A percentile compares a stretch with the other conserved stretches of the same genome.
Conservation (phyloP, 2,888 invertebrate species). For the Himalopsyche tibetana region DNA sequence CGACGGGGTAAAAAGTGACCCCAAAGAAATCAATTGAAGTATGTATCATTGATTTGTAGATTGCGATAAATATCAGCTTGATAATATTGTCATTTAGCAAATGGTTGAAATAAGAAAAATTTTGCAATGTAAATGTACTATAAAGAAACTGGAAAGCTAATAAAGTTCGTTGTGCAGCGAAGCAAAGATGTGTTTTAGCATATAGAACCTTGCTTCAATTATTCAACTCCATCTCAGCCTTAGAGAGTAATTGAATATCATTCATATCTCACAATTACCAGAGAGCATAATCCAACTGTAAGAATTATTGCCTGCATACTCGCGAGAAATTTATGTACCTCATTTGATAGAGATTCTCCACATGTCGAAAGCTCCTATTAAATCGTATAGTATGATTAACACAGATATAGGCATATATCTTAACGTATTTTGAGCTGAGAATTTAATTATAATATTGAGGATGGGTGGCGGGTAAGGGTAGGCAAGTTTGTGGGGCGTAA, state of each 20-base stretch:
- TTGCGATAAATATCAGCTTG: no score
- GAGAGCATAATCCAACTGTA: neutral
- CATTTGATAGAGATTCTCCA: conserved; percentile 24
- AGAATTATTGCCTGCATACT: conserved; percentile 19
- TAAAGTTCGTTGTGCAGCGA: no score
- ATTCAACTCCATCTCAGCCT: neutral
- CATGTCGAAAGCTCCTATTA: conserved; percentile 51
- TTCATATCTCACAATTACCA: neutral
- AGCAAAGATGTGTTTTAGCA: neutral
- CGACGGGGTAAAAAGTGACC: no score
- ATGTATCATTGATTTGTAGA: no score
- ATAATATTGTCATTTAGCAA: no score
- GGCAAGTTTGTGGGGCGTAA: neutral
- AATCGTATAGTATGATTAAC: conserved; percentile 54
- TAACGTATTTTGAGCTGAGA: conserved; percentile 58
- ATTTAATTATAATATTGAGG: conserved; percentile 61
- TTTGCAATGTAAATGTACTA: no score
- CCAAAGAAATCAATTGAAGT: no score
- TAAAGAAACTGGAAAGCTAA: no score
- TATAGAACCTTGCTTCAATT: neutral
- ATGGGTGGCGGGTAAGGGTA: conserved; percentile 3
- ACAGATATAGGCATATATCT: conserved; percentile 47
- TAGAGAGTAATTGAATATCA: neutral
- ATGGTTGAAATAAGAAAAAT: no score
- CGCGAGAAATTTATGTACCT: neutral